A percentile compares a stretch with the other conserved stretches of the same genome.
Conservation (phyloP, 2,797 vertebrate species). For the Enteromius afrohamiltoni region DNA sequence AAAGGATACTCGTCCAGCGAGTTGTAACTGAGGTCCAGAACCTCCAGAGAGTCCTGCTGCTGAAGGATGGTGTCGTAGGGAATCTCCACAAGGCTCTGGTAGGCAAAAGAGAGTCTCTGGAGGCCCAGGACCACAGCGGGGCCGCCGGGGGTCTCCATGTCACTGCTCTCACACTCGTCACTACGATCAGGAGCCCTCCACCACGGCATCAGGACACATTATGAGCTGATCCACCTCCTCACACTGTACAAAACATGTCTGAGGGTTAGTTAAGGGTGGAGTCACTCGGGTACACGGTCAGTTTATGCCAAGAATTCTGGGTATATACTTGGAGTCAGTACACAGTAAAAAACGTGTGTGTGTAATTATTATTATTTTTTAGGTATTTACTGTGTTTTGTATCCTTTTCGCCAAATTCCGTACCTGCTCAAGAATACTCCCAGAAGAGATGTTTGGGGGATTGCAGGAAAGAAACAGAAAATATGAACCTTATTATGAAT, state of each 20-base stretch:
- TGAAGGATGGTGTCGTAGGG: constrained; percentile 75
- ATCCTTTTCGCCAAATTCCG: no score
- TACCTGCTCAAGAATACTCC: no score
- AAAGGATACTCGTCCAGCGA: constrained; percentile 82
- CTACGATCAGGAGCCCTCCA: background rate
- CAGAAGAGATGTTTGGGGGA: no score
- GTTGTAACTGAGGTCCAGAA: constrained; percentile 81
- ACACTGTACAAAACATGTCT: background rate
- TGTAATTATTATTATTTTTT: no score
- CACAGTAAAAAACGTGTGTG: no score
- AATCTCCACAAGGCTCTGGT: constrained; percentile 77
- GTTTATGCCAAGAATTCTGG: background rate
- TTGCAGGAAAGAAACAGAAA: no score
- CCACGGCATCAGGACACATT: constrained; percentile 46
- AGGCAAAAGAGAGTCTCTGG: constrained; percentile 77
- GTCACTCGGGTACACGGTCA: background rate
- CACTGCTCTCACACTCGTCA: constrained; percentile 27
- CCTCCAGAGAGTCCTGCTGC: constrained; percentile 72
- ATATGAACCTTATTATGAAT: no score
- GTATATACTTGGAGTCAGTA: background rate
- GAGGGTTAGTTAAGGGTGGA: background rate
- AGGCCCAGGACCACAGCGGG: constrained; percentile 54
- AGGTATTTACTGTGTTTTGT: no score
- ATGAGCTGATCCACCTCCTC: background rate
- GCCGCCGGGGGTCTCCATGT: constrained; percentile 64